Conservation (phyloP, 2,888 invertebrate species). For the Euzetes globulus region DNA sequence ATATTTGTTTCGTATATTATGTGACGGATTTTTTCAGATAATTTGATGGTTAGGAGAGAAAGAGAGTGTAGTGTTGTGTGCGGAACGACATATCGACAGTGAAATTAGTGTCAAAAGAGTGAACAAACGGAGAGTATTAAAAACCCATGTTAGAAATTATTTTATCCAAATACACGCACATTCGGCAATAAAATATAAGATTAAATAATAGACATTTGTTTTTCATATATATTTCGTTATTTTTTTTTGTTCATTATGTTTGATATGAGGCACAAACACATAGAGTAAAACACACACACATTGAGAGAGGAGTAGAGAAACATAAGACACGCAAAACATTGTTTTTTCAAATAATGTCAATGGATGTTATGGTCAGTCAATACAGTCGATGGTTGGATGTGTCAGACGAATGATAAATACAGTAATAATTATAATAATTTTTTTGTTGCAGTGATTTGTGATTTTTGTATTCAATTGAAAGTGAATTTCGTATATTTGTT, state of each 20-base stretch:
- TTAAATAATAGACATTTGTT: no score
- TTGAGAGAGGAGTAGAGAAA: background rate
- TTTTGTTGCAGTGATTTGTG: background rate
- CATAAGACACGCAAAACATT: background rate
- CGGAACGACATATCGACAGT: background rate
- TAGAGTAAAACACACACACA: background rate
- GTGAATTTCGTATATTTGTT: background rate
- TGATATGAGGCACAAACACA: background rate
- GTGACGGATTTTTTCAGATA: background rate
- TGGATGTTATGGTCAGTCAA: constrained; percentile 1
- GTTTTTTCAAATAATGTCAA: background rate
- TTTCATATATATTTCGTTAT: background rate
- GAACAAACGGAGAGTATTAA: no score
- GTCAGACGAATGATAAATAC: background rate
- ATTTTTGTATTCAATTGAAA: background rate
- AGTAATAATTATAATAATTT: background rate
- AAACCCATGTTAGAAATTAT: no score
- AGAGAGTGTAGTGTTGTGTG: background rate
- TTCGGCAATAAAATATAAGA: background rate
- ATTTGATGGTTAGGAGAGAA: background rate
- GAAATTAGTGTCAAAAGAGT: no score
- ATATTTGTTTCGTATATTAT: background rate
- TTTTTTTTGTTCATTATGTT: background rate
- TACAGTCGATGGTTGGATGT: background rate
- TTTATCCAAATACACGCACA: background rate